phyloP scores from a whole-genome alignment of 2,113 vertebrate species.

The Gallinago undulata region DNA sequence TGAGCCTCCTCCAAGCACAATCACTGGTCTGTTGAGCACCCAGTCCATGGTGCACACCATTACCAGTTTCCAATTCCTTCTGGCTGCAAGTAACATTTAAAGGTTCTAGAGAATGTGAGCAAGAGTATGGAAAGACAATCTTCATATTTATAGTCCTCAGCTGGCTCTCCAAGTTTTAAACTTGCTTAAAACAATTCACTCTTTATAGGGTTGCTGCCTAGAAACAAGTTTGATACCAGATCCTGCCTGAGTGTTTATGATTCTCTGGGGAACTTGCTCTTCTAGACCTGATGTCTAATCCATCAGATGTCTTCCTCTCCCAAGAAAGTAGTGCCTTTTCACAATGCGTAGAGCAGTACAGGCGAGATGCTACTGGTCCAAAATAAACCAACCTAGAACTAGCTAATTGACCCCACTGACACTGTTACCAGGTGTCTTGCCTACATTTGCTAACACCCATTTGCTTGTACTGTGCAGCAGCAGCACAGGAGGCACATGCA shows the following conservation, averaged over 20 bases:
- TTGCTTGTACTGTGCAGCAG: too few species aligned
- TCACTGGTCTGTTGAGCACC: neutral
- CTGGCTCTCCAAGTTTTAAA: neutral
- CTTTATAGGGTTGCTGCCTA: neutral
- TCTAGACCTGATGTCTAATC: neutral
- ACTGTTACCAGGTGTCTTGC: accelerated
- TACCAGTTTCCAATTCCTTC: neutral
- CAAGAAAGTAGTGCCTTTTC: neutral
- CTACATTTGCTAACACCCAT: neutral
- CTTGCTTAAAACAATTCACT: neutral
- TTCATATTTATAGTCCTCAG: neutral
- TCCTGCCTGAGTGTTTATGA: neutral
- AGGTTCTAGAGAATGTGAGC: neutral
- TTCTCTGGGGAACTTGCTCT: neutral
- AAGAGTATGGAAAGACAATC: neutral
- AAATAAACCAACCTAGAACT: neutral
- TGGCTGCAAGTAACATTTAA: neutral
- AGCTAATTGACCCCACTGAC: neutral
- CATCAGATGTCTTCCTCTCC: neutral
- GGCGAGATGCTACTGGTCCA: neutral
- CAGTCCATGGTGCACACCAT: neutral
- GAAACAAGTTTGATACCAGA: neutral
- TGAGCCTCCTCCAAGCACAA: neutral
- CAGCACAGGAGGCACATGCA: neutral
- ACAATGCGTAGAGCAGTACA: neutral